Conservation (phyloP, 2,797 vertebrate genomes). For the Tapera naevia region DNA sequence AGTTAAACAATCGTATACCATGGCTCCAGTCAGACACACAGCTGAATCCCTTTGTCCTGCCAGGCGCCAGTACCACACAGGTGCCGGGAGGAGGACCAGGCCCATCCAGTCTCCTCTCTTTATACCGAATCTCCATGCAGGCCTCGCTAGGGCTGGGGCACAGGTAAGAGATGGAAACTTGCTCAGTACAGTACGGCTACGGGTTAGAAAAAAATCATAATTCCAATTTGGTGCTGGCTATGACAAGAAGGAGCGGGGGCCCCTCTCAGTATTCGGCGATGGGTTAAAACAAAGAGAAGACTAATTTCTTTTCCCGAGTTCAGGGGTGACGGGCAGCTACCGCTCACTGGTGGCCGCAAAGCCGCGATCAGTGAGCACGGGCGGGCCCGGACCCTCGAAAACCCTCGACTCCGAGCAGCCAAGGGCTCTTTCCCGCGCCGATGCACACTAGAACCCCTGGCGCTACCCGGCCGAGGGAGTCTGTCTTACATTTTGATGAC, state of each 20-base stretch:
- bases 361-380: too few relatives aligned
- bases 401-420: rapidly evolving
- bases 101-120: background rate
- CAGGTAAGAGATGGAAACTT: background rate
- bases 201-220: background rate
- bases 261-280: background rate
- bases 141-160: rapidly evolving
- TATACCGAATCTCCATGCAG: background rate
- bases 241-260: background rate
- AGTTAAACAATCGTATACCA: background rate
- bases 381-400: too few relatives aligned
- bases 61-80: rapidly evolving
- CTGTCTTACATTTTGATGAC: constrained; percentile 2
- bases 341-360: too few relatives aligned
- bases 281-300: background rate
- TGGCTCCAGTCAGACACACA: rapidly evolving
- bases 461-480: rapidly evolving
- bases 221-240: background rate
- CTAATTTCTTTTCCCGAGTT: too few relatives aligned
- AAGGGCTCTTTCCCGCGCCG: too few relatives aligned
- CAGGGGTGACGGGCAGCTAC: too few relatives aligned
- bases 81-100: background rate
- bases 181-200: rapidly evolving
- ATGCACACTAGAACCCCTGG: too few relatives aligned
- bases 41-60: too few relatives aligned